Evolutionary conservation across 2,113 vertebrate genomes (phyloP).

Genomic region (Percina caprodes): DNA sequence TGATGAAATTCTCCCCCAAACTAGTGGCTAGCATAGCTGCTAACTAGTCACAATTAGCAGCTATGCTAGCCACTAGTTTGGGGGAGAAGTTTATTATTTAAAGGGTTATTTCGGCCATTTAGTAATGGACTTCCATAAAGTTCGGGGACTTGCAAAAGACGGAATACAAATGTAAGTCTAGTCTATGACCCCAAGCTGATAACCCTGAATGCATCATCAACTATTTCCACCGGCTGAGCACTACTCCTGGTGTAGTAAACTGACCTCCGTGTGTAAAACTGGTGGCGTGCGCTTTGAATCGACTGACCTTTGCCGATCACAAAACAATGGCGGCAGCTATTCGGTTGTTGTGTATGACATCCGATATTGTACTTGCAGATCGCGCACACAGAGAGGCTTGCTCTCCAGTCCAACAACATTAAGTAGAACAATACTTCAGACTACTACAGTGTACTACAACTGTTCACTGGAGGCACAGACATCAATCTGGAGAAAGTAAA

Average conservation of each 20-base stretch:
- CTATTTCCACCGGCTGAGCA: neutral
- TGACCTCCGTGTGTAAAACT: neutral
- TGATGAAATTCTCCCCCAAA: neutral
- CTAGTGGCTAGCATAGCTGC: neutral
- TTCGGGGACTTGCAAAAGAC: neutral
- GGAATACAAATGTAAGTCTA: neutral
- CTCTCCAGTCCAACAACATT: neutral
- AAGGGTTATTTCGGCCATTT: neutral
- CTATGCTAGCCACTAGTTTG: neutral
- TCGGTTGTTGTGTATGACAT: neutral
- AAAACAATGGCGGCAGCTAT: neutral
- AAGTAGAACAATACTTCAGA: constrained; percentile 1
- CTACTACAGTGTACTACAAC: neutral
- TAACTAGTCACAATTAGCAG: neutral
- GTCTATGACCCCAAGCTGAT: neutral
- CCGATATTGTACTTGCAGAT: neutral
- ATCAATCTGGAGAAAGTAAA: constrained; percentile 20
- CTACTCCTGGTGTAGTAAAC: neutral
- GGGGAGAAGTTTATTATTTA: neutral
- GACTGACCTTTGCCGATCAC: neutral
- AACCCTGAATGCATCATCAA: neutral
- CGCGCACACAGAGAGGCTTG: neutral
- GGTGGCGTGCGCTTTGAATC: neutral
- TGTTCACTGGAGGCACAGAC: constrained; percentile 16
- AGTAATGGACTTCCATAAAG: neutral